Evolutionary conservation across 2,888 invertebrate genomes (phyloP), one percentile per base, ranked within the genome.

Genomic region (Malacosoma neustria): DNA sequence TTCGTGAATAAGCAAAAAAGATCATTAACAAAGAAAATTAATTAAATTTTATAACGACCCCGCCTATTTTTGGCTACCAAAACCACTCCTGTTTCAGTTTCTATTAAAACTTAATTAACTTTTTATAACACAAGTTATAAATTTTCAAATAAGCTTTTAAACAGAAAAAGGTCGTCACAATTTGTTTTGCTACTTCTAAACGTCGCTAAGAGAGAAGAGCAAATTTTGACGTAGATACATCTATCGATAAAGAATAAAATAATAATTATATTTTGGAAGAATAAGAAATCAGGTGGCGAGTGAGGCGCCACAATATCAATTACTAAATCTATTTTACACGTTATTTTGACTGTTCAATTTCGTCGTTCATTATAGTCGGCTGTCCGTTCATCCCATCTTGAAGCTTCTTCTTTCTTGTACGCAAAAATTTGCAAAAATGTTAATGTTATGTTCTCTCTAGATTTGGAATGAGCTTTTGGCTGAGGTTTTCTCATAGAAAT

Each of bases 81-180:
- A 66, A 68, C 69, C 74, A 84, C 84, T 84, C 80, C 84, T 62
- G 85, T 84, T 76, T 74, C 54, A 65, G 66, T 77, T 84, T 85
- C 84, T 80, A 85, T 85, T 85, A 85, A 84, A 82, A 82, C 84
- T 84, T 85, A 85, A 85, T 85, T 85, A 85, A 79, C 80, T 82
- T 82, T 80, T 82, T 80, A 69, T 61, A 50, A 60, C 22, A 22
- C 54, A 51, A 66, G 72, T 71, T 72, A 72, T 73, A 77, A 73
- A 77, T 73, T 72, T 22, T 71, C 49, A 72, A 81, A 81, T 69
- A 67, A 69, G 69, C 63, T 72, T 63, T 72, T 63, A 63, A 56
- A 61, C 63, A 66, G 64, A 64, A 69, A 68, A 76, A 70, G 72
- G 72, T 64, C 69, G 5, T 65, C 61, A 60, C 68, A 68, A 84